phyloP scores from a whole-genome alignment of 2,797 vertebrate species.

The Enoplosus armatus region DNA sequence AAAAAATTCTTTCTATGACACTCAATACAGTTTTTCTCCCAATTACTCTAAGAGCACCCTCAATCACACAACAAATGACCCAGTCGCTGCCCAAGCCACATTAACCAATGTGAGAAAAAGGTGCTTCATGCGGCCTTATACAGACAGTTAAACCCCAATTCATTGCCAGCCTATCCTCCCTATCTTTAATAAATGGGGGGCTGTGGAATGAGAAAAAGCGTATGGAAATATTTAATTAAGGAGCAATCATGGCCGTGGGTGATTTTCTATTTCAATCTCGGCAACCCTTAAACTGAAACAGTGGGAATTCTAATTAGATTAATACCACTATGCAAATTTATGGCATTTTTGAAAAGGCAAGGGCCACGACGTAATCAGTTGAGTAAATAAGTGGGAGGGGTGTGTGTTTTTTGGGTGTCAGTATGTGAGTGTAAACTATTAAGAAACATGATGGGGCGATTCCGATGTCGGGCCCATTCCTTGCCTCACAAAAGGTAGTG shows the following conservation, averaged over 20 bases:
- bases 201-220: slow-evolving; percentile 63
- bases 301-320: slow-evolving; percentile 87
- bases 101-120: slow-evolving; percentile 50
- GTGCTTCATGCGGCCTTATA: slow-evolving; percentile 43
- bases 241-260: slow-evolving; percentile 83
- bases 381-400: slow-evolving; percentile 79
- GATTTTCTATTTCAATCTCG: slow-evolving; percentile 86
- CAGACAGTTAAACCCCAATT: slow-evolving; percentile 59
- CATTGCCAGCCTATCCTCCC: slow-evolving; percentile 54
- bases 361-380: slow-evolving; percentile 77
- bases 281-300: slow-evolving; percentile 83
- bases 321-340: slow-evolving; percentile 87
- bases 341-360: slow-evolving; percentile 82
- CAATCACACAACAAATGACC: slow-evolving; percentile 63
- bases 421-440: slow-evolving; percentile 27
- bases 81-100: slow-evolving; percentile 40
- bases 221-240: slow-evolving; percentile 86
- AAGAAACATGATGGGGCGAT: slow-evolving; percentile 30
- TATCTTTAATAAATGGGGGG: slow-evolving; percentile 69
- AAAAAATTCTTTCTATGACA: slow-evolving; percentile 11
- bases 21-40: slow-evolving; percentile 24
- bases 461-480: not conserved
- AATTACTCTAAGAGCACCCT: slow-evolving; percentile 40
- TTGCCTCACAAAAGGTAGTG: not conserved
- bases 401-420: slow-evolving; percentile 46